Evolutionary conservation across 2,797 vertebrate genomes (phyloP).

Genomic region (Chaunax sp.): DNA sequence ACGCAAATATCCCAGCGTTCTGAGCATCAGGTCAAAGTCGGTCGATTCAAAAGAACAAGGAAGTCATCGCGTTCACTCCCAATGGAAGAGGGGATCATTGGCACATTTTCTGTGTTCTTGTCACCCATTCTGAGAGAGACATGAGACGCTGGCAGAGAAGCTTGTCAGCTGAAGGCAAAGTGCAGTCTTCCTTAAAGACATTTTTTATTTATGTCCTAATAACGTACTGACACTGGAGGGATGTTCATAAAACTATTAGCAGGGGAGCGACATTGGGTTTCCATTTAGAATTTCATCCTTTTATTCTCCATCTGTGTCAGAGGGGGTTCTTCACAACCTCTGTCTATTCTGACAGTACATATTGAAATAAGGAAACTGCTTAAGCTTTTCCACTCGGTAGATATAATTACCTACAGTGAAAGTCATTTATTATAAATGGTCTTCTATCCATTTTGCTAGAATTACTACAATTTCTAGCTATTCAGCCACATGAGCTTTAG

Average conservation of each 20-base stretch:
- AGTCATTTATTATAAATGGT: not conserved
- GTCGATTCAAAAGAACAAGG: constrained; percentile 33
- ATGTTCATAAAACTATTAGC: constrained; percentile 27
- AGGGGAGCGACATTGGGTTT: not conserved
- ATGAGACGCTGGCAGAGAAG: constrained; percentile 25
- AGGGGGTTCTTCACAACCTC: not conserved
- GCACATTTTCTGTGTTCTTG: constrained; percentile 15
- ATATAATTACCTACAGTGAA: not conserved
- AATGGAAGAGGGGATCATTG: constrained; percentile 18
- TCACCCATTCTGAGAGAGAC: constrained; percentile 41
- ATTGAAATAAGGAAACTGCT: not conserved
- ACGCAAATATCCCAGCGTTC: constrained; percentile 38
- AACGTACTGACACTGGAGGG: constrained; percentile 33
- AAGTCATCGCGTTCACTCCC: constrained; percentile 23
- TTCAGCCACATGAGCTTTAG: not conserved
- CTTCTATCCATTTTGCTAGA: not conserved
- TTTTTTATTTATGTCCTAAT: constrained; percentile 52
- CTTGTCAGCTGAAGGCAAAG: constrained; percentile 46
- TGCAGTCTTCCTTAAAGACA: constrained; percentile 41
- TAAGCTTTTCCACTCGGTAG: not conserved
- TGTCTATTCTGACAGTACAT: not conserved
- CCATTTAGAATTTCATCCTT: constrained; percentile 6
- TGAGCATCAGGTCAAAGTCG: constrained; percentile 36
- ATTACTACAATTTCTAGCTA: not conserved
- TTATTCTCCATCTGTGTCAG: not conserved